phyloP scores from a whole-genome alignment of 37 sponge, comb jelly and placozoan genomes.

The Ephydatia muelleri region DNA sequence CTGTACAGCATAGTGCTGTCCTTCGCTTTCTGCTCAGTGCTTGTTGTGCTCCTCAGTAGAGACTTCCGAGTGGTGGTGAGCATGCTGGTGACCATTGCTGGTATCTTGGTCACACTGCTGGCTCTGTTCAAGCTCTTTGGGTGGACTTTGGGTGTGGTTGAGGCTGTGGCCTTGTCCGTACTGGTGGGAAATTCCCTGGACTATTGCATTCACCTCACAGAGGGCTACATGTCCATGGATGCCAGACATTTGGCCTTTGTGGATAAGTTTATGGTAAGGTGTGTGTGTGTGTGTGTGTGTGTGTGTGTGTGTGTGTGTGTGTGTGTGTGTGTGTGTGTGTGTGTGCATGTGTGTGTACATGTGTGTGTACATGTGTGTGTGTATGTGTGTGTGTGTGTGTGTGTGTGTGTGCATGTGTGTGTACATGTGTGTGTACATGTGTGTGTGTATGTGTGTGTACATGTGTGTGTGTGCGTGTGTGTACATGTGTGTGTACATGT shows the following conservation, averaged over 20 bases:
- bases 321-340: no score
- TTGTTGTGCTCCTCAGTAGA: conserved; percentile 57
- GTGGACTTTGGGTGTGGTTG: conserved; percentile 74
- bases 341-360: no score
- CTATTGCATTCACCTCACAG: conserved; percentile 83
- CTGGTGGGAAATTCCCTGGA: conserved; percentile 88
- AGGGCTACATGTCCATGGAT: conserved; percentile 68
- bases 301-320: no score
- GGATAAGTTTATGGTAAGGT: conserved; percentile 35
- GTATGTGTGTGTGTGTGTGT: no score
- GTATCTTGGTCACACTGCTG: conserved; percentile 50
- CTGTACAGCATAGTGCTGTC: conserved; percentile 71
- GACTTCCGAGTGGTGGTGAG: conserved; percentile 43
- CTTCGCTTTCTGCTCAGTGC: conserved; percentile 55
- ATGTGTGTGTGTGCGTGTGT: no score
- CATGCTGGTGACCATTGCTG: conserved; percentile 40
- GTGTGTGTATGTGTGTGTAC: no score
- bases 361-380: no score
- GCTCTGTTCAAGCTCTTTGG: conserved; percentile 45
- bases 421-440: no score
- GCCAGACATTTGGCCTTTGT: conserved; percentile 44
- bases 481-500: no score
- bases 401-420: no score
- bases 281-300: no score
- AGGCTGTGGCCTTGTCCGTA: conserved; percentile 79